These are phyloP conservation scores for Acleris holmiana DNA, from an alignment of 2,888 invertebrate species.

Conservation along the genomic window DNA sequence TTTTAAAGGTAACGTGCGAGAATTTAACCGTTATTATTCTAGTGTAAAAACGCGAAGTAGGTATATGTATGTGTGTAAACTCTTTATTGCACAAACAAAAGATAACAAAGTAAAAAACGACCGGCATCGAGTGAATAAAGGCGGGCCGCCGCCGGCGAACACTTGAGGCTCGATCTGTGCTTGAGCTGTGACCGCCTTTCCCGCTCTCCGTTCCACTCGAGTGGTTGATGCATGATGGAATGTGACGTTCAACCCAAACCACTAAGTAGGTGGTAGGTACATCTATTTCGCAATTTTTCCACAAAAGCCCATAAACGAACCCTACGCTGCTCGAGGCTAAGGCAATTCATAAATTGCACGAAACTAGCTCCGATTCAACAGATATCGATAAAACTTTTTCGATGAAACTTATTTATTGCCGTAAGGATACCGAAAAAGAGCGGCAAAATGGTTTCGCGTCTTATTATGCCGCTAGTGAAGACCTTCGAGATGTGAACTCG, in stretches of 20 bases:
- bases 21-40: too few species aligned
- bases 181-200: slow-evolving; percentile 14
- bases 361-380: slow-evolving; percentile 2
- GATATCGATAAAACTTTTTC: slow-evolving; percentile 28
- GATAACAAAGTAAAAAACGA: too few species aligned
- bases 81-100: too few species aligned
- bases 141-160: not conserved
- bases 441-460: not conserved
- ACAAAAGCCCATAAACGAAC: too few species aligned
- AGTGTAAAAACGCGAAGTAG: too few species aligned
- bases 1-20: too few species aligned
- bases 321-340: not conserved
- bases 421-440: slow-evolving; percentile 8
- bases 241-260: slow-evolving; percentile 11
- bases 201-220: slow-evolving; percentile 23
- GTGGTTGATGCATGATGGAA: slow-evolving; percentile 9
- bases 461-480: too few species aligned
- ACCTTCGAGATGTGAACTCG: too few species aligned
- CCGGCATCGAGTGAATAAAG: not conserved
- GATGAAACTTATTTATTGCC: slow-evolving; percentile 35
- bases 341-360: slow-evolving; percentile 2
- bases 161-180: slow-evolving; percentile 6
- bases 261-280: not conserved
- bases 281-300: not conserved
- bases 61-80: too few species aligned